phyloP scores from a whole-genome alignment of 2,797 vertebrate genomes.

The Etheostoma nigrum region DNA sequence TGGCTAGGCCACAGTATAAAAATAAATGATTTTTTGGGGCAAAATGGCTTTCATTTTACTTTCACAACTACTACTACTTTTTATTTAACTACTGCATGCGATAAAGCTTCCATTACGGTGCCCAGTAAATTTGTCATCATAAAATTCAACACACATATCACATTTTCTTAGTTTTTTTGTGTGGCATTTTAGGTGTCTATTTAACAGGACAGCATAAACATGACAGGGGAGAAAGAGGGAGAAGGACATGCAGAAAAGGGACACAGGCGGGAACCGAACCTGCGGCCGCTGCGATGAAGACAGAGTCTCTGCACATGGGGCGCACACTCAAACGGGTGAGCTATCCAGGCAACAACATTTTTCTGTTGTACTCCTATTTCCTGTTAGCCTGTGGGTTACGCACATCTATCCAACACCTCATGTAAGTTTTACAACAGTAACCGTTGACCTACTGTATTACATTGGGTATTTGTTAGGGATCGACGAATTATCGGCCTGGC shows the following conservation, averaged over 20 bases:
- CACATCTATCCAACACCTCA: not conserved
- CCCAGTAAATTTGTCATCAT: not conserved
- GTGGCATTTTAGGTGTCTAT: too few relatives aligned
- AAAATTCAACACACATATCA: not conserved
- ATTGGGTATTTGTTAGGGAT: not conserved
- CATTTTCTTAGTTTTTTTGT: not conserved
- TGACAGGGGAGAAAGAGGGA: too few relatives aligned
- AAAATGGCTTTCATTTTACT: not conserved
- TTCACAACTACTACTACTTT: too few relatives aligned
- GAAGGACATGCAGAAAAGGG: too few relatives aligned
- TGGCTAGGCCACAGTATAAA: not conserved
- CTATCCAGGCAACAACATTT: not conserved
- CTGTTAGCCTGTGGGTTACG: constrained; percentile 12
- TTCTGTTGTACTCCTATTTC: constrained; percentile 13
- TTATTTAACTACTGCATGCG: not conserved
- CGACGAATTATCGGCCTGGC: too few relatives aligned
- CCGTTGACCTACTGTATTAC: constrained; percentile 8
- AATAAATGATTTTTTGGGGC: constrained; percentile 10
- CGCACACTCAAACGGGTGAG: too few relatives aligned
- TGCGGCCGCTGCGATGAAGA: too few relatives aligned
- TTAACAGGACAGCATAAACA: too few relatives aligned
- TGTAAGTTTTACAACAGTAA: constrained; percentile 1
- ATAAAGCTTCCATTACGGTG: not conserved
- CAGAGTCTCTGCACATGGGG: too few relatives aligned
- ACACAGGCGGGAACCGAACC: too few relatives aligned